These are phyloP conservation scores for Microctonus aethiopoides DNA, from an alignment of 2,888 invertebrate genomes.

Conservation along the genomic window DNA sequence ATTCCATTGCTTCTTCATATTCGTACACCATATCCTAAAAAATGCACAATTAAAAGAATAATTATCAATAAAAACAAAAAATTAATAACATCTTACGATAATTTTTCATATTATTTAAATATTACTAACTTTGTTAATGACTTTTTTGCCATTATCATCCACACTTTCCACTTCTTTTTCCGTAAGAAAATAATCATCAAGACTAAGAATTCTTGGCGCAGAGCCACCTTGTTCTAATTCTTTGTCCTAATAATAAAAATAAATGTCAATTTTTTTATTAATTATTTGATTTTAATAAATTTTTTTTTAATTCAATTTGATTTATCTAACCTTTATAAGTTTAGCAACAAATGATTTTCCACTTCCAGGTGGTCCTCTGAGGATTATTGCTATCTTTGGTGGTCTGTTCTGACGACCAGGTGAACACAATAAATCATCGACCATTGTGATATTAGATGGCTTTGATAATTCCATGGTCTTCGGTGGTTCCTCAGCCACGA, in stretches of 20 bases:
- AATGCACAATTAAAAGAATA: conserved; percentile 11
- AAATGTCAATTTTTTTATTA: conserved; percentile 22
- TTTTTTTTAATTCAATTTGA: conserved; percentile 2
- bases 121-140: conserved; percentile 71
- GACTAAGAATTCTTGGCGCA: conserved; percentile 90
- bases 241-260: conserved; percentile 69
- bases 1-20: conserved; percentile 87
- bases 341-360: conserved; percentile 93
- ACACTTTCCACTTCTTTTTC: conserved; percentile 81
- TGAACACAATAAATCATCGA: conserved; percentile 84
- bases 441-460: conserved; percentile 70
- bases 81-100: not conserved
- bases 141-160: conserved; percentile 80
- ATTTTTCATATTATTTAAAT: not conserved
- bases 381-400: conserved; percentile 83
- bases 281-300: conserved; percentile 5
- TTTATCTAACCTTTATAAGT: conserved; percentile 77
- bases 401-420: conserved; percentile 87
- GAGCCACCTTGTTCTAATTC: conserved; percentile 86
- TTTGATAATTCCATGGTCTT: conserved; percentile 60
- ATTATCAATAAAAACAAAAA: not conserved
- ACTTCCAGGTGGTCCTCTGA: conserved; percentile 93
- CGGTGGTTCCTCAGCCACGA: conserved; percentile 39
- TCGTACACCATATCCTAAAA: conserved; percentile 84
- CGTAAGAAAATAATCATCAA: conserved; percentile 96